These are phyloP conservation scores for Mamestra configurata DNA, from an alignment of 1,140 invertebrate species.

Conservation along the genomic window DNA sequence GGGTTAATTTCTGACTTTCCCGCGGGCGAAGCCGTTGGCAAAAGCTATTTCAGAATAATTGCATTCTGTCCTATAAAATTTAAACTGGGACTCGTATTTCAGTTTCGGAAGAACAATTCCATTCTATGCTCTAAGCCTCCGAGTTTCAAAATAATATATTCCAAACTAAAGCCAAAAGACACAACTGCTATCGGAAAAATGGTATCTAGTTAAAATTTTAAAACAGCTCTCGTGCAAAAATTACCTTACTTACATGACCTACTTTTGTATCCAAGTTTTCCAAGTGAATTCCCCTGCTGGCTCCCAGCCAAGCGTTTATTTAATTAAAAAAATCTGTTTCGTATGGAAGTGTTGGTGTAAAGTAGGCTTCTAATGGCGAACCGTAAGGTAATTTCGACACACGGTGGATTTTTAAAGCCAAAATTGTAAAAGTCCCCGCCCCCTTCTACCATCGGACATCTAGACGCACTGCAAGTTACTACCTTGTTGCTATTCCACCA, in stretches of 20 bases:
- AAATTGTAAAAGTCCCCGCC: too few species aligned
- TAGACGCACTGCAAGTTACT: too few species aligned
- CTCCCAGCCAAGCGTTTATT: conserved; percentile 48
- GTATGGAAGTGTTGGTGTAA: conserved; percentile 38
- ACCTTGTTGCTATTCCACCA: too few species aligned
- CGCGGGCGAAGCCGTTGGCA: too few species aligned
- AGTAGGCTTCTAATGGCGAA: conserved; percentile 20
- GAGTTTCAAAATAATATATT: background rate
- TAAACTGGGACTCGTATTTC: background rate
- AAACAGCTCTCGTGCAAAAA: conserved; percentile 38
- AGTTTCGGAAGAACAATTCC: background rate
- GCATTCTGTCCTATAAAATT: too few species aligned
- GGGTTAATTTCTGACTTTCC: too few species aligned
- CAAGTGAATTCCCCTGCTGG: conserved; percentile 43
- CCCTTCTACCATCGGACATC: too few species aligned
- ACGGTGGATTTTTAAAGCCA: background rate
- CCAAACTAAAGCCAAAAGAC: background rate
- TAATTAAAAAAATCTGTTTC: conserved; percentile 44
- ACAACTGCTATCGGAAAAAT: conserved; percentile 26
- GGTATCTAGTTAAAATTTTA: conserved; percentile 24
- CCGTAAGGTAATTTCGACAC: background rate
- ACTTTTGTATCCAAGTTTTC: conserved; percentile 46
- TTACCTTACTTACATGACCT: conserved; percentile 49
- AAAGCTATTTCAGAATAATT: too few species aligned
- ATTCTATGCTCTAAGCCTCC: background rate